phyloP scores from a whole-genome alignment of 2,113 vertebrate species.

The Heliornis fulica region DNA sequence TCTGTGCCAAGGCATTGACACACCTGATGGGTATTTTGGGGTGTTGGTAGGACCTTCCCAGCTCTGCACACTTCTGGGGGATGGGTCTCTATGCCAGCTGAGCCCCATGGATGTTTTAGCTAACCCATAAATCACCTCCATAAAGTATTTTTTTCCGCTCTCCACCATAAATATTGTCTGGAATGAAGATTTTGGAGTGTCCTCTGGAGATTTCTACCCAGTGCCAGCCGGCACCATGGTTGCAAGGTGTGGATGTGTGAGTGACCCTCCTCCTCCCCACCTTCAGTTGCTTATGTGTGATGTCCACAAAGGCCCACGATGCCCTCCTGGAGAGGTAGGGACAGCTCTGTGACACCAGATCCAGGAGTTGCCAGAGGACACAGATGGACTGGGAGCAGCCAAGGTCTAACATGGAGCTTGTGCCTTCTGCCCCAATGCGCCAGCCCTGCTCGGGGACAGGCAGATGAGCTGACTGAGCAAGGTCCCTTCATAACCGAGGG shows the following conservation, averaged over 20 bases:
- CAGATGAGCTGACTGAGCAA: too few relatives aligned
- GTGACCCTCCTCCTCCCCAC: not conserved
- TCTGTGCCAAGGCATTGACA: rapidly evolving
- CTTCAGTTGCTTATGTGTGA: too few relatives aligned
- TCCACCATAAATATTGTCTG: rapidly evolving
- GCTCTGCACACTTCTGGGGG: rapidly evolving
- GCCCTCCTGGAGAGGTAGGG: not conserved
- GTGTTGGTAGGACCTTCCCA: not conserved
- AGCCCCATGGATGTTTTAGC: not conserved
- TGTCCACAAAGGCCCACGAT: not conserved
- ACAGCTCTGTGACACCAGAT: not conserved
- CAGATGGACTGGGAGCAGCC: too few relatives aligned
- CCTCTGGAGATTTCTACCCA: not conserved
- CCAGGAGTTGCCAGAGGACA: rapidly evolving
- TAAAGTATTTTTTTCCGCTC: not conserved
- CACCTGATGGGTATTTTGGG: not conserved
- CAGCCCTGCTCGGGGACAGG: not conserved
- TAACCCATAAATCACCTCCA: not conserved
- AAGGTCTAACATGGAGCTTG: not conserved
- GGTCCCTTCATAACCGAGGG: rapidly evolving
- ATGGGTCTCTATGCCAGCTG: not conserved
- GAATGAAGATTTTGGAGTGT: not conserved
- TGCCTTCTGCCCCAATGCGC: not conserved
- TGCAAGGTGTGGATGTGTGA: rapidly evolving
- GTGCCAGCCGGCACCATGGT: not conserved